Conservation (phyloP, 2,888 invertebrate genomes). For the Ceratothoa steindachneri region DNA sequence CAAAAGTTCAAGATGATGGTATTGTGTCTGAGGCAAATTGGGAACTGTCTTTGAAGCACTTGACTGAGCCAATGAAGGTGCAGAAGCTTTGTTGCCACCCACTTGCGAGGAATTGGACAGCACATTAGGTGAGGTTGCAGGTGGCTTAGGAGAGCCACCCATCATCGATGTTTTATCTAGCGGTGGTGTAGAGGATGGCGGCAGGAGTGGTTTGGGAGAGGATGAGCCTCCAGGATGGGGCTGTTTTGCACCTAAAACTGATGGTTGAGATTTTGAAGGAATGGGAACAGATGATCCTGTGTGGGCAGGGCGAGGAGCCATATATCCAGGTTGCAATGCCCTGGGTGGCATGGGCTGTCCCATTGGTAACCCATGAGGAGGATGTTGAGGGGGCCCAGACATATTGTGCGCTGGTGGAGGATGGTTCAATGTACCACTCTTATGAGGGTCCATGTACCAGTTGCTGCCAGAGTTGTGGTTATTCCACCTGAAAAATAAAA, state of each 20-base stretch:
- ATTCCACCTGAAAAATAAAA: constrained; percentile 38
- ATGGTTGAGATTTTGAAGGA: constrained; percentile 25
- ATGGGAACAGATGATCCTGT: constrained; percentile 36
- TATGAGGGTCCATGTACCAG: constrained; percentile 46
- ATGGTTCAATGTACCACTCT: constrained; percentile 40
- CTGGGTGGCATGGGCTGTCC: constrained; percentile 25
- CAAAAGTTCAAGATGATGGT: constrained; percentile 4
- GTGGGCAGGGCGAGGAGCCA: constrained; percentile 44
- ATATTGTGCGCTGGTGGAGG: constrained; percentile 47
- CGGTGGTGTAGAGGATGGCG: not conserved
- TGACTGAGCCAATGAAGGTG: constrained; percentile 13
- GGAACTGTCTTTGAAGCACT: constrained; percentile 6
- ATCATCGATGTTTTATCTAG: not conserved
- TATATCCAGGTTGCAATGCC: constrained; percentile 20
- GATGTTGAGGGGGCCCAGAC: constrained; percentile 45
- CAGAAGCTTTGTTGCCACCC: constrained; percentile 21
- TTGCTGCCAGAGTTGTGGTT: constrained; percentile 32
- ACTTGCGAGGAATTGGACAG: not conserved
- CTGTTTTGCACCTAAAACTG: constrained; percentile 16
- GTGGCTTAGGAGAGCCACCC: constrained; percentile 9
- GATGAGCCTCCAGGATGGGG: constrained; percentile 27
- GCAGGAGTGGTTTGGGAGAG: constrained; percentile 15
- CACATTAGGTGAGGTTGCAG: constrained; percentile 7
- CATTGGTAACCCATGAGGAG: constrained; percentile 16
- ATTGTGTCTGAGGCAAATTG: constrained; percentile 14